Base-by-base conservation (phyloP, 2,888 invertebrate species). In the Opisthograptis luteolata region DNA sequence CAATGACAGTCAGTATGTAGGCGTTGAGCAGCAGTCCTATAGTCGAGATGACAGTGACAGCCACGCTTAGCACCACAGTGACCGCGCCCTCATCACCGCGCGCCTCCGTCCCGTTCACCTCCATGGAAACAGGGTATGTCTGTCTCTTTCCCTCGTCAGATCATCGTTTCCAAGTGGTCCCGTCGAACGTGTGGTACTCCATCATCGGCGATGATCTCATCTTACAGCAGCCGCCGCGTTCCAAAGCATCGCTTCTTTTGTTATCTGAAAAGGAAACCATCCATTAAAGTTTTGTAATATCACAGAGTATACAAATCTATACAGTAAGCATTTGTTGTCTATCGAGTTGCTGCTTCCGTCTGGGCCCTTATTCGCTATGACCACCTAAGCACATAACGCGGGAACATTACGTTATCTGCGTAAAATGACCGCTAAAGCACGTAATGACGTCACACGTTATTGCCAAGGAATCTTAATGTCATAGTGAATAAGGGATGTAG, bases 11-110 rank as follows among this genome's bases (percentile, higher is more conserved):
- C 25, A 96, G 85, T 72, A 96, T 94, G 79, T 95, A 96, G 37
- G 92, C 93, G 84, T 96, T 96, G 74, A 95, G 92, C 63, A 95
- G 84, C 61, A 95, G 89, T 66, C 96, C 96, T 66, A 94, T 82
- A 64, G 93, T 88, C 74, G 94, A 93, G 81, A 94, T 91, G 78
- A 94, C 91, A 84, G 94, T 93, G 76, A 95, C 92, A 70, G 94
- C 92, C 68, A 94, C 92, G 81, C 92, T 93, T 69, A 94, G 91
- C 80, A 92, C 92, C 84, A 94, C 90, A 79, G 92, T 89, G 88
- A 92, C 92, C 89, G 93, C 93, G 79, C 92, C 93, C 81, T 86
- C 89, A 73, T 83, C 83, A 70, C 76, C 78, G 62, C 78, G 79
- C 66, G 76, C 66, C 51, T 83, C 84, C 76, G 89, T 88, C 81